phyloP scores from a whole-genome alignment of 2,113 vertebrate species.

The Odontophorus gujanensis region DNA sequence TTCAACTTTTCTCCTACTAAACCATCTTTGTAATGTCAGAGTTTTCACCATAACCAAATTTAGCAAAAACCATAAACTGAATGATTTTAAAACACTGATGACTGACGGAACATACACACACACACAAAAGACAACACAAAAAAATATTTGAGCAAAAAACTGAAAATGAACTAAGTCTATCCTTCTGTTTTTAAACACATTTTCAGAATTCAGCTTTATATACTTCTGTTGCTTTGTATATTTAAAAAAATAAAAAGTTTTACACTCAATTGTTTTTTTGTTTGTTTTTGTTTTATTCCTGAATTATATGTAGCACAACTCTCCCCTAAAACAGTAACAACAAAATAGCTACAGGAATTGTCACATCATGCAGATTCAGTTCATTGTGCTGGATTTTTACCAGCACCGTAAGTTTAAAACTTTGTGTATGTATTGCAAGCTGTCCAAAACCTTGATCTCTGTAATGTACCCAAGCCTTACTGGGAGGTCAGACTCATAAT shows the following conservation, averaged over 20 bases:
- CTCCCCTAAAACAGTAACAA: background rate
- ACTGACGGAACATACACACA: background rate
- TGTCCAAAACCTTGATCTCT: background rate
- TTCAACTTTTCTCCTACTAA: background rate
- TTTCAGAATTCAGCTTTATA: background rate
- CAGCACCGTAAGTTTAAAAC: background rate
- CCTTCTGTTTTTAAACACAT: background rate
- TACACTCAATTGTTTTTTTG: background rate
- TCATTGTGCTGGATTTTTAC: background rate
- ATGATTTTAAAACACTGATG: background rate
- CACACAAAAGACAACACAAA: background rate
- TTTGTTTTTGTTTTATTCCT: background rate
- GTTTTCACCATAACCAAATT: background rate
- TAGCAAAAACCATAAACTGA: background rate
- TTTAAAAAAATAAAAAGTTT: background rate
- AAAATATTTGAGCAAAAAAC: background rate
- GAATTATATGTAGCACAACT: background rate
- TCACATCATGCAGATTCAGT: background rate
- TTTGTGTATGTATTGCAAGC: background rate
- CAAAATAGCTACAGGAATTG: background rate
- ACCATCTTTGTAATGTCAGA: background rate
- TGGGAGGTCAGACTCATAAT: rapidly evolving
- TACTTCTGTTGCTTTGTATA: background rate
- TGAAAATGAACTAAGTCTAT: background rate
- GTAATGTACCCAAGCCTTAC: background rate